Conservation (phyloP, 2,888 invertebrate genomes). For the Cosmia trapezina region DNA sequence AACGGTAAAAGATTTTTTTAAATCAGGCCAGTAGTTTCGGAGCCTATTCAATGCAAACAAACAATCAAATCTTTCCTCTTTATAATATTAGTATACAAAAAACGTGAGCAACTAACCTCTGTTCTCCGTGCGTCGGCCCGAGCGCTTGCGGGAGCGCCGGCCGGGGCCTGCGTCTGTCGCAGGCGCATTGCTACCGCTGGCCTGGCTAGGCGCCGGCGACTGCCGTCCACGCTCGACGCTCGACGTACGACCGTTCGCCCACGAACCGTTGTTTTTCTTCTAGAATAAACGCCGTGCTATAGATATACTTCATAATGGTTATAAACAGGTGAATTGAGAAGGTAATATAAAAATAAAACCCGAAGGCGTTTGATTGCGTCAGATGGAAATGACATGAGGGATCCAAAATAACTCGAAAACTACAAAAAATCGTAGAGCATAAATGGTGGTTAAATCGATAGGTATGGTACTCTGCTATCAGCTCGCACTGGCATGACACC, state of each 20-base stretch:
- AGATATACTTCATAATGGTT: conserved; percentile 6
- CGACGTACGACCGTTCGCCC: conserved; percentile 77
- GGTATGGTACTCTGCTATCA: too few species aligned
- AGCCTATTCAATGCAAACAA: too few species aligned
- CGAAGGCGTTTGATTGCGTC: too few species aligned
- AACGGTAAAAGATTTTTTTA: too few species aligned
- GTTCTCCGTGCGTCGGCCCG: conserved; percentile 55
- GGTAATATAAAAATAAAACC: background rate
- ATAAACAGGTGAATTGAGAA: background rate
- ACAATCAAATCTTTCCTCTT: too few species aligned
- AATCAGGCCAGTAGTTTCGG: too few species aligned
- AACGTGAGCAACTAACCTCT: conserved; percentile 31
- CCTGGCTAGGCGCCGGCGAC: conserved; percentile 73
- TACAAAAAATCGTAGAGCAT: too few species aligned
- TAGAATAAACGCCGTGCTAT: conserved; percentile 48
- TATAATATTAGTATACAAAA: too few species aligned
- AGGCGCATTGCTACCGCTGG: conserved; percentile 52
- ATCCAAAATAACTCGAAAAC: too few species aligned
- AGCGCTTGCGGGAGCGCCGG: conserved; percentile 71
- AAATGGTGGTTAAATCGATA: too few species aligned
- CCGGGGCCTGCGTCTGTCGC: conserved; percentile 58
- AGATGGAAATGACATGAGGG: too few species aligned
- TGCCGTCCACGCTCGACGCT: conserved; percentile 81
- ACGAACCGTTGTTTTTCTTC: conserved; percentile 80
- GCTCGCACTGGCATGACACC: too few species aligned